phyloP scores from a whole-genome alignment of 2,113 vertebrate genomes.

The Dipodomys merriami region DNA sequence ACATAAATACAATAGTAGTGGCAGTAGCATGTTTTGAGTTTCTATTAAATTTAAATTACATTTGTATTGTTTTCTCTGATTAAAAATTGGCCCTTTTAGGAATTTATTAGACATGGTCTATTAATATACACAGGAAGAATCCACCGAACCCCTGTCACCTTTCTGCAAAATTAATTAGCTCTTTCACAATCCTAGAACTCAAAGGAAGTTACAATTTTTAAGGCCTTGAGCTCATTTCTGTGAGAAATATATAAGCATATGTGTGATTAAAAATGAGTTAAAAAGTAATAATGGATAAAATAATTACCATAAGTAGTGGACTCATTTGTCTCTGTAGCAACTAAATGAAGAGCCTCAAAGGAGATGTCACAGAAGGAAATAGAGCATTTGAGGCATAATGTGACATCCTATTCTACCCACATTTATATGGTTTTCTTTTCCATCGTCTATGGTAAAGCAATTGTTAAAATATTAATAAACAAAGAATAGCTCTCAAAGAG shows the following conservation, averaged over 20 bases:
- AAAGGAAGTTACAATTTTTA: constrained; percentile 12
- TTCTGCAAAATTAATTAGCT: constrained; percentile 53
- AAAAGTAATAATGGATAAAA: constrained; percentile 48
- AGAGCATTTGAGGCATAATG: neutral
- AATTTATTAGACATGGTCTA: constrained; percentile 5
- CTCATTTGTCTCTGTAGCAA: neutral
- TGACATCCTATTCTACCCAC: neutral
- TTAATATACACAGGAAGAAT: constrained; percentile 17
- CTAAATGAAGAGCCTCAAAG: neutral
- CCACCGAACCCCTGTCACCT: neutral
- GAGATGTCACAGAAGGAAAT: neutral
- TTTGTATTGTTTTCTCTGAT: neutral
- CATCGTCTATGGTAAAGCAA: neutral
- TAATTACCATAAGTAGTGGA: constrained; percentile 4
- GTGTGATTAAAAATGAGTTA: constrained; percentile 49
- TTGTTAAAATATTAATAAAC: neutral
- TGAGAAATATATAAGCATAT: constrained; percentile 20
- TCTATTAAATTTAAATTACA: neutral
- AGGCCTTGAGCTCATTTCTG: constrained; percentile 23
- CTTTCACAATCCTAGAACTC: constrained; percentile 16
- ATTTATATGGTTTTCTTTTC: neutral
- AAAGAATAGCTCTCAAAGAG: neutral
- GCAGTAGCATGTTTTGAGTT: neutral
- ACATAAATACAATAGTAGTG: neutral
- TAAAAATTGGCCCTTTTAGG: neutral